phyloP scores from a whole-genome alignment of 2,797 vertebrate genomes.

The Ceyx erithaca region DNA sequence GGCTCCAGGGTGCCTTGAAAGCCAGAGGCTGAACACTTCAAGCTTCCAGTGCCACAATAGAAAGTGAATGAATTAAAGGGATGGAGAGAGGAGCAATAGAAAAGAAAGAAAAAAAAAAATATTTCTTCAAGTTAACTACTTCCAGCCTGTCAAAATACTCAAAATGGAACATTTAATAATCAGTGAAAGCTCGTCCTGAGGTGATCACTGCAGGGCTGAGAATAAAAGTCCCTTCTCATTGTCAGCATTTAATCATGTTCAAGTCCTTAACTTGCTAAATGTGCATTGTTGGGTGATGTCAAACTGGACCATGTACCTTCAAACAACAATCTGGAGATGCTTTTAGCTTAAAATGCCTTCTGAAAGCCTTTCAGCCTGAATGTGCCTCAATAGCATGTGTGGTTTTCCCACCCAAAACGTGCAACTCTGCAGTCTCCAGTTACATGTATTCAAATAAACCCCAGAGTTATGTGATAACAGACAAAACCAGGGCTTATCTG shows the following conservation, averaged over 20 bases:
- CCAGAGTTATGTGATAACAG: background rate
- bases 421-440: background rate
- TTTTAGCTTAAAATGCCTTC: background rate
- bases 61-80: background rate
- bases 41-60: background rate
- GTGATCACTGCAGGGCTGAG: background rate
- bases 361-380: background rate
- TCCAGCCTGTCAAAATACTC: background rate
- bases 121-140: background rate
- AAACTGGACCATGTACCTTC: background rate
- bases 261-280: background rate
- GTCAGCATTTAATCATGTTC: background rate
- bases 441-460: background rate
- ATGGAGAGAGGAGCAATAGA: background rate
- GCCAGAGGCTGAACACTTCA: background rate
- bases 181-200: background rate
- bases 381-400: background rate
- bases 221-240: background rate
- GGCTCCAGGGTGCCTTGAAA: background rate
- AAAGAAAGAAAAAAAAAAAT: background rate
- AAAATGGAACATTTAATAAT: rapidly evolving
- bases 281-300: background rate
- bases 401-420: rapidly evolving
- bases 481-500: background rate
- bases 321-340: background rate